These are phyloP conservation scores for Erinaceus europaeus DNA, from an alignment of 2,113 vertebrate species.

Conservation along the genomic window DNA sequence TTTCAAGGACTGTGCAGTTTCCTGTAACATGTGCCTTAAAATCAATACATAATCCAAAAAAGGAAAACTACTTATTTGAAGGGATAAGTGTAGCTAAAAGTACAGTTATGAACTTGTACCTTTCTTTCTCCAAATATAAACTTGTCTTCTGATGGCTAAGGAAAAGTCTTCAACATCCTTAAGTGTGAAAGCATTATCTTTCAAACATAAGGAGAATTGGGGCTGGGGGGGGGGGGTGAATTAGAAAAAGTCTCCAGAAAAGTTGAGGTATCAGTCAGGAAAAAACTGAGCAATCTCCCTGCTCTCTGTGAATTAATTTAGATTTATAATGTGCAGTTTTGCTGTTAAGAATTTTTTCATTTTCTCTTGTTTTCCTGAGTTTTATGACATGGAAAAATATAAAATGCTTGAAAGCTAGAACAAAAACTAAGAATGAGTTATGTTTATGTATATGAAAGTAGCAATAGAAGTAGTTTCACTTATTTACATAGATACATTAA, in stretches of 20 bases:
- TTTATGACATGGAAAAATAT: no score
- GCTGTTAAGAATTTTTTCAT: no score
- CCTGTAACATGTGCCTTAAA: constrained; percentile 42
- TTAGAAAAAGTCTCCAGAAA: background rate
- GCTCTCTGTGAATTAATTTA: no score
- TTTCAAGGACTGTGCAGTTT: constrained; percentile 29
- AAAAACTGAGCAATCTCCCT: no score
- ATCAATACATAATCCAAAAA: constrained; percentile 45
- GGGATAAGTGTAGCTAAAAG: constrained; percentile 24
- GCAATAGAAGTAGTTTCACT: no score
- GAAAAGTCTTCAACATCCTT: background rate
- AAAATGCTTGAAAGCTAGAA: no score
- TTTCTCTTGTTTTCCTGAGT: no score
- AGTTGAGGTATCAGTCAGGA: no score
- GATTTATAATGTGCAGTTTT: no score
- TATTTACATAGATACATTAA: no score
- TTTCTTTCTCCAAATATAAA: constrained; percentile 43
- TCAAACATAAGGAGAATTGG: background rate
- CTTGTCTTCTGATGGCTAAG: background rate
- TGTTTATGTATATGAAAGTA: no score
- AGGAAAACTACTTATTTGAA: constrained; percentile 42
- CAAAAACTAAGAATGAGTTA: no score
- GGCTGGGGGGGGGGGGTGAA: background rate
- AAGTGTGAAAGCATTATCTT: constrained; percentile 12
- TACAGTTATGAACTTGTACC: constrained; percentile 13